Evolutionary conservation across 2,888 invertebrate genomes (phyloP).

Genomic region (Conistra vaccinii): DNA sequence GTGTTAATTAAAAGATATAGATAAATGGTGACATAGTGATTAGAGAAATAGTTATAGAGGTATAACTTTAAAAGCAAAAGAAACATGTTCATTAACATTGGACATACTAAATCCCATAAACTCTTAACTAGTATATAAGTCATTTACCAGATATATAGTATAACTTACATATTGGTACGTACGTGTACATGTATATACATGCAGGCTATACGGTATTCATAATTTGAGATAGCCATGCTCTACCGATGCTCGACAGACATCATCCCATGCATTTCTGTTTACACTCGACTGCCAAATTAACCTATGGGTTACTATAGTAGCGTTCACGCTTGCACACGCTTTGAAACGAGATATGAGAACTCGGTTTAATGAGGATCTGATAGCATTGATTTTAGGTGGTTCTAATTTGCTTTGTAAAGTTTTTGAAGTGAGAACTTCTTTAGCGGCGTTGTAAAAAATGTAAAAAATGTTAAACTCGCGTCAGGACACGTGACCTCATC

Average conservation of each 20-base stretch:
- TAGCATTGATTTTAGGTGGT: neutral
- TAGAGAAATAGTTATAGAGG: neutral
- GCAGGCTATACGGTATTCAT: neutral
- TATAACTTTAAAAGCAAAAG: neutral
- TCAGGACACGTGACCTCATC: too few species aligned
- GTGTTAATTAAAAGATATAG: too few species aligned
- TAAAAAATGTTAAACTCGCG: too few species aligned
- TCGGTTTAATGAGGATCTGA: neutral
- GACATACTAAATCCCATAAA: too few species aligned
- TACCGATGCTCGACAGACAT: neutral
- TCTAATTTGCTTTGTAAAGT: neutral
- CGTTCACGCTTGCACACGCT: neutral
- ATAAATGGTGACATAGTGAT: too few species aligned
- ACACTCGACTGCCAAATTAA: conserved; percentile 18
- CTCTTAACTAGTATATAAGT: too few species aligned
- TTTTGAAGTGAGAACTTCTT: too few species aligned
- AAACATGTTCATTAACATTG: neutral
- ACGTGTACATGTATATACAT: neutral
- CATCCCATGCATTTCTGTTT: conserved; percentile 13
- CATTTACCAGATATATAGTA: neutral
- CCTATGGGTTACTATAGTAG: neutral
- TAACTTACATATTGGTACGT: too few species aligned
- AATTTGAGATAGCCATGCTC: neutral
- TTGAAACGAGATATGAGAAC: neutral
- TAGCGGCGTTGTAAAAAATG: too few species aligned